Evolutionary conservation across 2,797 vertebrate species (phyloP), one percentile per base, ranked within the genome.

Genomic region (Bovichtus variegatus): DNA sequence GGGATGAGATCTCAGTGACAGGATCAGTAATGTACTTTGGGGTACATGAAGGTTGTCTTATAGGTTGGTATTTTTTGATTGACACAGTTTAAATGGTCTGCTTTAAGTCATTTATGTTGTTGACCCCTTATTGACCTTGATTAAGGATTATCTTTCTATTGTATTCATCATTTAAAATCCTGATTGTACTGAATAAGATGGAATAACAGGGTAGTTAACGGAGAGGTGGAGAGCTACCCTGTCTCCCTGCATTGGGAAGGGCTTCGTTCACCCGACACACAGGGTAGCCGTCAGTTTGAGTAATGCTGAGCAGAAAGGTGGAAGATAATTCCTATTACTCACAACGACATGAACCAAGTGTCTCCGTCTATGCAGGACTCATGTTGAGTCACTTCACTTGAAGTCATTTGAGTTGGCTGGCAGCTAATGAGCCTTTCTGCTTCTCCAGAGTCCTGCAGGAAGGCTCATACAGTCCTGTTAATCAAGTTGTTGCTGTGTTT

Each of bases 401-500:
- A 76, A 83, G 67, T 77, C 75, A 68, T 83, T 63, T 80, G 66
- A 41, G 64, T 77, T 76, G 64, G 72, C 74, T 81, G 74, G 71
- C 66, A 67, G 83, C 81, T 90, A 90, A 89, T 86, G 79, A 85
- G 79, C 59, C 64, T 72, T 70, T 85, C 83, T 53, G 74, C 80
- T 82, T 80, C 31, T 71, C 25, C 36, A 9, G 2, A 70, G 54
- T 77, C 59, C 78, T 71, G 53, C 65, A 74, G 65, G 51, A 60
- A 36, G 51, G 7, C 66, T 51, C 36, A 18, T 31, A 34, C 50
- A 53, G 25, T 71, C 38, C 53, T 40, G 25, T 69, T 72, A 68
- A 70, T 44, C 57, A 61, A 61, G 63, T 19, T 36, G 44, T n/a
- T 54, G 27, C 44, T 51, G 50, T 12, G 27, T 61, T 25, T 0